phyloP scores from a whole-genome alignment of 2,797 vertebrate genomes.

The Smutsia gigantea region DNA sequence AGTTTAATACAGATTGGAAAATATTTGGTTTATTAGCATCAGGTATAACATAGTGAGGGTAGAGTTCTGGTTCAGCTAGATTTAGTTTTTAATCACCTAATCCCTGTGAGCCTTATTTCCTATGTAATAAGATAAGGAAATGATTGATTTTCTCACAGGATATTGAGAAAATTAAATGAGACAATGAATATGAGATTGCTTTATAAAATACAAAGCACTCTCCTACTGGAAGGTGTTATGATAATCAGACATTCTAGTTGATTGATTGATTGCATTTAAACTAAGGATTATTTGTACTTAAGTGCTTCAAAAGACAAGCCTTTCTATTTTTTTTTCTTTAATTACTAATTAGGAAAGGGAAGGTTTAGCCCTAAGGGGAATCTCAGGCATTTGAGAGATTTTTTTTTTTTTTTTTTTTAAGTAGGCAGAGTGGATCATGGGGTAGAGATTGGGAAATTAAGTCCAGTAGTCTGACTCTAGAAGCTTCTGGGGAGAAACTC shows the following conservation, averaged over 20 bases:
- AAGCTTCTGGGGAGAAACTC: not conserved
- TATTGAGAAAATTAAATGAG: not conserved
- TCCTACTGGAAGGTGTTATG: not conserved
- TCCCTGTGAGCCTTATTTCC: not conserved
- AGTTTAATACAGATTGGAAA: not conserved
- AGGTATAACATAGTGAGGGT: not conserved
- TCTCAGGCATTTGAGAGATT: not conserved
- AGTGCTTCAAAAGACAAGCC: not conserved
- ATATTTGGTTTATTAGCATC: not conserved
- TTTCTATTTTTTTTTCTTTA: not conserved
- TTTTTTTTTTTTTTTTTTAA: not conserved
- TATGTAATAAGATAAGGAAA: not conserved
- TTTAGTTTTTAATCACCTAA: not conserved
- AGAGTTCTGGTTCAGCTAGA: not conserved
- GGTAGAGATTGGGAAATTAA: not conserved
- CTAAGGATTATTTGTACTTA: slow-evolving; percentile 14
- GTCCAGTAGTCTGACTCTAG: not conserved
- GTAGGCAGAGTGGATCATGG: not conserved
- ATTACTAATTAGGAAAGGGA: slow-evolving; percentile 28
- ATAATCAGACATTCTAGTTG: not conserved
- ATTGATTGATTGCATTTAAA: slow-evolving; percentile 12
- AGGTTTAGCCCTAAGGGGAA: not conserved
- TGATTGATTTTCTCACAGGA: not conserved
- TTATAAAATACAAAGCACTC: not conserved
- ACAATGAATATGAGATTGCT: not conserved